Evolutionary conservation across 2,113 vertebrate genomes (phyloP).

Genomic region (Theristicus caerulescens): DNA sequence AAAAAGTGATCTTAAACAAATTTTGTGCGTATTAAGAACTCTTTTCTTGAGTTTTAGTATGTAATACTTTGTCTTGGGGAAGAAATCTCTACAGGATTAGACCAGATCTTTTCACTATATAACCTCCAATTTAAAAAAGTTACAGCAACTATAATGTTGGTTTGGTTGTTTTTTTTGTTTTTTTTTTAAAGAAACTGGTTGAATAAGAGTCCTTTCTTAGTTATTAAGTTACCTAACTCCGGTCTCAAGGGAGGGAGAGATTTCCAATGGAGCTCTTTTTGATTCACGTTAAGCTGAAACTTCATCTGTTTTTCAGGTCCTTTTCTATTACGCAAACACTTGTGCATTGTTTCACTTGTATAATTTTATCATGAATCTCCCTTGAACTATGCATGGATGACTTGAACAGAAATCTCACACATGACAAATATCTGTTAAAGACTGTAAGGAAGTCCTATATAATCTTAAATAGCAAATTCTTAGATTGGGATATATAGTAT

Average conservation of each 20-base stretch:
- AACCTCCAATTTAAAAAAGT: background rate
- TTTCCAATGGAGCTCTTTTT: background rate
- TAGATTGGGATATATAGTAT: background rate
- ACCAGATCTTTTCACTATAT: background rate
- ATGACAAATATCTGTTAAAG: background rate
- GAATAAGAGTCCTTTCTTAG: background rate
- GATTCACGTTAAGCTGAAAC: background rate
- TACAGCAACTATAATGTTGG: background rate
- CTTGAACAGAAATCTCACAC: background rate
- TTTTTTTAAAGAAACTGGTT: background rate
- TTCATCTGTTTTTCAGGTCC: background rate
- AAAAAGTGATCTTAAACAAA: background rate
- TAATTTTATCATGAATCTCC: background rate
- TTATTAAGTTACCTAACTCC: background rate
- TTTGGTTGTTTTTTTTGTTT: background rate
- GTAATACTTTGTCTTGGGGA: background rate
- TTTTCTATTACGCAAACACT: background rate
- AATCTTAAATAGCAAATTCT: background rate
- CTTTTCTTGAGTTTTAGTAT: background rate
- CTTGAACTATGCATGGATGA: background rate
- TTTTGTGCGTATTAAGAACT: background rate
- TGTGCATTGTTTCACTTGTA: background rate
- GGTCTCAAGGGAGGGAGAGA: background rate
- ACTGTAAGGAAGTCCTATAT: background rate
- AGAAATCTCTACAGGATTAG: background rate